Evolutionary conservation across 1,140 invertebrate species (phyloP), one percentile per base, ranked within the genome.

Genomic region (Diuraphis noxia): DNA sequence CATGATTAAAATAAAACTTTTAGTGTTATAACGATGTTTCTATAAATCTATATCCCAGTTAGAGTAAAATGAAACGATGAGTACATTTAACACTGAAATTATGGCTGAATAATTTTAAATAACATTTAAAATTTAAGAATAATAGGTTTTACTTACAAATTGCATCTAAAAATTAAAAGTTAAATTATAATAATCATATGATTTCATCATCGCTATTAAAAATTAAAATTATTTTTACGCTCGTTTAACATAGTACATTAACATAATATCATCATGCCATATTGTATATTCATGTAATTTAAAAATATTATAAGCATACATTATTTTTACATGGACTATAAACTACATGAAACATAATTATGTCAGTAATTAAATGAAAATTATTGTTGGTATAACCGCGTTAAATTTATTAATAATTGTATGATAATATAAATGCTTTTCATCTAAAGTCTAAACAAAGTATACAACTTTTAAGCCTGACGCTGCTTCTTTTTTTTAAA

Each of bases 301-400:
- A 72, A 72, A 63, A 72, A 72, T 6, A 72, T 17, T 17, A n/a
- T 72, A n/a, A 72, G 30, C 56, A 72, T 72, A 56, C 4, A n/a
- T 72, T 72, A 72, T n/a, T 17, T n/a, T 72, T n/a, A 4, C 13
- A 72, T 72, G n/a, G 30, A n/a, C n/a, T n/a, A 6, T 17, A n/a
- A 72, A n/a, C n/a, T 72, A 72, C n/a, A n/a, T 72, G 30, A 72
- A 72, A 72, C 30, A 72, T 72, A 72, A 72, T 72, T 72, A 72
- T 72, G n/a, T 34, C 56, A 72, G n/a, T 72, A 17, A n/a, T 72
- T 72, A n/a, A 63, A 72, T 72, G n/a, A 72, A 72, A 72, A 72
- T 72, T 72, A 72, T 72, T 72, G 13, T 72, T 72, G 4, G 17
- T 72, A n/a, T 17, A n/a, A 72, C 30, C 1, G 13, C 19, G 13